Base-by-base conservation (phyloP, 2,888 invertebrate genomes). In the Tipula confusa region DNA sequence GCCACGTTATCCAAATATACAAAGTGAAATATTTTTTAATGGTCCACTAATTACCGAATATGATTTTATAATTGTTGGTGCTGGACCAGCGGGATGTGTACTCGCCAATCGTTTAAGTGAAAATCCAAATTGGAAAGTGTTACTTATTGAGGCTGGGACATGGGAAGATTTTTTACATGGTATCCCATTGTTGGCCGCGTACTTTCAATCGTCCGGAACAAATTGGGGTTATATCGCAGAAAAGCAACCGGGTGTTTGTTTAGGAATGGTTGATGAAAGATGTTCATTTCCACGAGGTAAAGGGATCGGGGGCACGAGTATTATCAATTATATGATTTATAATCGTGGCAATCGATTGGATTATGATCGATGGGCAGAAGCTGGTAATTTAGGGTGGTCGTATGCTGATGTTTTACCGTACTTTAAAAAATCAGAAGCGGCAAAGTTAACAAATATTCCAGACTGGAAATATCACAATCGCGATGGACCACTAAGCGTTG, bases 41-140 rank as follows among this genome's bases (percentile, higher is more conserved):
- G 80, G 80, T 0, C 80, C 80, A 80, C 7, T 80, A 15, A 80
- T 80, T 80, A 91, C 92, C 0, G 91, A 92, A 33, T 96, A 96
- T 86, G 95, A 97, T 88, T 97, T 96, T 87, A 95, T 97, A 85
- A 91, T 96, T 80, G 93, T 97, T 11, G 97, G 97, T 3, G 94
- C 93, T 0, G 97, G 97, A 31, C 96, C 97, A 4, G 96, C 96
- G 87, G 96, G 96, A 80, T 87, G 89, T 85, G 89, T 89, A 1
- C 84, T 90, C 31, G 90, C 90, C 1, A 89, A 89, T 84, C 88
- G 90, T 0, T 87, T 90, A 81, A 87, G 89, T 0, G 90, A 90
- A 86, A 88, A 89, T 85, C 88, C 87, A 64, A 86, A 89, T 2
- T 90, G 90, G 90, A 89, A 87, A 2, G 90, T 92, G 0, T 88